Evolutionary conservation across 2,797 vertebrate genomes (phyloP).

Genomic region (Setipinna tenuifilis): DNA sequence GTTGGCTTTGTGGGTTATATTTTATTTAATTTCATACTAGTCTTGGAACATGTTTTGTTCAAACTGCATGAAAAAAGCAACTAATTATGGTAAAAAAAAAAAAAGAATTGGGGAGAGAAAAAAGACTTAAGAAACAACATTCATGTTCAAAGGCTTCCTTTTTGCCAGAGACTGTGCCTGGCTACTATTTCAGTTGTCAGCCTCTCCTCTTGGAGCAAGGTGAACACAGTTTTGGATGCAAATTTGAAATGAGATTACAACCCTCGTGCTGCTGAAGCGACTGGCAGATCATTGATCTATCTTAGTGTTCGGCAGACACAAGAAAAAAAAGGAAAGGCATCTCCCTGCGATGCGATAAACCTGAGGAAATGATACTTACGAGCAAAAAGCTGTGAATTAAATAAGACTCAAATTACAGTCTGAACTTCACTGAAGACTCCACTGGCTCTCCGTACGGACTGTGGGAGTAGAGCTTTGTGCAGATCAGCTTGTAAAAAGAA

Average conservation of each 20-base stretch:
- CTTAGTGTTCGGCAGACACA: not conserved
- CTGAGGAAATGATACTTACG: not conserved
- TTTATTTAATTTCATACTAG: conserved; percentile 10
- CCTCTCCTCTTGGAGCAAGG: not conserved
- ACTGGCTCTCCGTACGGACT: not conserved
- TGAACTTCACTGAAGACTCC: not conserved
- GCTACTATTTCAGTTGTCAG: not conserved
- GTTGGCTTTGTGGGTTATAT: not conserved
- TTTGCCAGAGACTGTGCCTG: not conserved
- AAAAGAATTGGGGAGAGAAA: not conserved
- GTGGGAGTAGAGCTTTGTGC: not conserved
- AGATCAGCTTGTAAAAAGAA: not conserved
- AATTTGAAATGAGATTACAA: conserved; percentile 6
- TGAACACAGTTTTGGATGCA: not conserved
- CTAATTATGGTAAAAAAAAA: not conserved
- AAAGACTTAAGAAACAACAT: conserved; percentile 3
- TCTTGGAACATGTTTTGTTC: conserved; percentile 10
- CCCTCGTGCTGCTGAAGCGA: not conserved
- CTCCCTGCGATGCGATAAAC: not conserved
- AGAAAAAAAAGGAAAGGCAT: not conserved
- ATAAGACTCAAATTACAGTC: conserved; percentile 20
- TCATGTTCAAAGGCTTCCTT: not conserved
- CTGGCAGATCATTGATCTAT: conserved; percentile 38
- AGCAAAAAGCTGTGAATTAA: not conserved
- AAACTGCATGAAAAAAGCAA: not conserved